These are phyloP conservation scores for Odontocolon sp. DNA, from an alignment of 2,888 invertebrate genomes.

Conservation along the genomic window DNA sequence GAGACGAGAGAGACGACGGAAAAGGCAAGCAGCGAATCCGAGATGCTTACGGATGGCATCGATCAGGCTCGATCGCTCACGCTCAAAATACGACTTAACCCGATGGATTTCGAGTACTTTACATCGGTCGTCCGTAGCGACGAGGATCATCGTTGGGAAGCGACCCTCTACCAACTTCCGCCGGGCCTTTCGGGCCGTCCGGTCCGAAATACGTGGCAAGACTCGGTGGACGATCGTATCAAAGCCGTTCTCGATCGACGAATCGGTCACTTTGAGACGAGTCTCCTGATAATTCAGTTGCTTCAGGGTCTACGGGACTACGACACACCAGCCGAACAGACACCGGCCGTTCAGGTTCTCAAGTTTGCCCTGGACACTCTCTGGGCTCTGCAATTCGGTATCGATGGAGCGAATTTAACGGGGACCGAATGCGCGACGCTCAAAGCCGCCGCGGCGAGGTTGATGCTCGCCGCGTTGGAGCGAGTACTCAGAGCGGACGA, in stretches of 20 bases:
- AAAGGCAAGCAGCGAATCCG: conserved; percentile 76
- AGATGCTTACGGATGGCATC: conserved; percentile 77
- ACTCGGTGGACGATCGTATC: conserved; percentile 83
- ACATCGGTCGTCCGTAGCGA: conserved; percentile 82
- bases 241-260: conserved; percentile 82
- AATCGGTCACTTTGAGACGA: conserved; percentile 83
- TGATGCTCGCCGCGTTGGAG: conserved; percentile 84
- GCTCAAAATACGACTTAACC: conserved; percentile 83
- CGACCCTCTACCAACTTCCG: conserved; percentile 78
- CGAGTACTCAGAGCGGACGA: conserved; percentile 83
- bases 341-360: conserved; percentile 83
- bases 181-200: too few species aligned
- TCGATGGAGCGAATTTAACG: conserved; percentile 79
- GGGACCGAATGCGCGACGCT: conserved; percentile 81
- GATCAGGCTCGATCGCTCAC: conserved; percentile 83
- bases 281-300: conserved; percentile 83
- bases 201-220: conserved; percentile 81
- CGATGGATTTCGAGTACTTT: conserved; percentile 85
- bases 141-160: conserved; percentile 80
- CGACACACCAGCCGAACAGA: conserved; percentile 82
- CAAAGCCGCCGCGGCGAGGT: conserved; percentile 83
- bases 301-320: conserved; percentile 83
- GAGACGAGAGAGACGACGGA: conserved; percentile 52
- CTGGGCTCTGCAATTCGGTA: conserved; percentile 84
- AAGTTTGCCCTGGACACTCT: conserved; percentile 85